phyloP scores from a whole-genome alignment of 2,888 invertebrate species.

The Cordilura impudica region DNA sequence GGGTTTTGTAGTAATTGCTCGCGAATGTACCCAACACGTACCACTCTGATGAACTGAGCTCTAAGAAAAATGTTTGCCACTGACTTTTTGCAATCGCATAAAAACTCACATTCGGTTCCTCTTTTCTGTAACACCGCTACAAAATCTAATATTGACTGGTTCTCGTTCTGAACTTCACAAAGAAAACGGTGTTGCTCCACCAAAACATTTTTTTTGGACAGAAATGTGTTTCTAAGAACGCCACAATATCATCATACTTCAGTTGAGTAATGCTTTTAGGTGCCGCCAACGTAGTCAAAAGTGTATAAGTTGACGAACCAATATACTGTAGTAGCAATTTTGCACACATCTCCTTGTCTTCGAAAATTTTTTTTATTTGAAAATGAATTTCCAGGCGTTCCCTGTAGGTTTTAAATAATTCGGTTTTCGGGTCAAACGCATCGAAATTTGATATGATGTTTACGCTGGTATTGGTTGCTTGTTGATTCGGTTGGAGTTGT shows the following conservation, averaged over 20 bases:
- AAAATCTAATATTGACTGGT: conserved; percentile 3
- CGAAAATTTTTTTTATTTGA: not conserved
- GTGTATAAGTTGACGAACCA: conserved; percentile 22
- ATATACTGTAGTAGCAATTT: conserved; percentile 33
- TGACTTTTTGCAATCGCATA: conserved; percentile 25
- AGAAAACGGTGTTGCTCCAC: conserved; percentile 29
- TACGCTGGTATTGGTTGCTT: not conserved
- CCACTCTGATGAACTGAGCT: conserved; percentile 20
- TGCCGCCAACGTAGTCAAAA: conserved; percentile 16
- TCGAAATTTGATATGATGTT: too few species aligned
- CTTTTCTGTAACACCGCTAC: not conserved
- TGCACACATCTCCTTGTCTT: conserved; percentile 27
- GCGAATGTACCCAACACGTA: conserved; percentile 24
- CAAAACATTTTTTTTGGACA: conserved; percentile 35
- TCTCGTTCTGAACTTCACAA: conserved; percentile 29
- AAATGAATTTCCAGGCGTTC: too few species aligned
- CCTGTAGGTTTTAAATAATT: not conserved
- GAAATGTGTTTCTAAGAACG: conserved; percentile 18
- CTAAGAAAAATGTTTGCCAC: conserved; percentile 19
- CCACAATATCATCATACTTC: conserved; percentile 23
- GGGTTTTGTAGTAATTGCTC: conserved; percentile 32
- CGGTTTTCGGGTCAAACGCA: conserved; percentile 26
- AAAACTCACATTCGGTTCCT: conserved; percentile 11
- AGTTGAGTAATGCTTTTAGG: conserved; percentile 26
- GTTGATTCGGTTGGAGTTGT: conserved; percentile 1